phyloP scores from a whole-genome alignment of 2,113 vertebrate species.

The Phalacrocorax pelagicus region DNA sequence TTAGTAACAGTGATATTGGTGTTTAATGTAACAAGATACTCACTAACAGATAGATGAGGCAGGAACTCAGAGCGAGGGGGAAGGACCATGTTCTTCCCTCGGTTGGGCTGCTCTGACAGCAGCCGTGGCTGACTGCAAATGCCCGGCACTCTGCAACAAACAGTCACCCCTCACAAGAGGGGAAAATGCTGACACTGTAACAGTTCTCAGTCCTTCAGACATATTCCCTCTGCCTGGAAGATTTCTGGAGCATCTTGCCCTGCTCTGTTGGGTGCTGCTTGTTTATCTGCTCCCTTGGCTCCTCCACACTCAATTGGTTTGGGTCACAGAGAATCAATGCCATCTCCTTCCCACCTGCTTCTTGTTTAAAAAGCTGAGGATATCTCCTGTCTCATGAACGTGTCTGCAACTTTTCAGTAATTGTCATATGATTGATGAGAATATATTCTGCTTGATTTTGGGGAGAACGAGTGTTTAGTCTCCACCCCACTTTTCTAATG shows the following conservation, averaged over 20 bases:
- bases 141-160: fast-evolving
- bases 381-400: neutral
- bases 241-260: neutral
- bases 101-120: neutral
- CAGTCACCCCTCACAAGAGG: neutral
- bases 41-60: neutral
- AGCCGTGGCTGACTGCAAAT: neutral
- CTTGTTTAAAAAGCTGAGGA: neutral
- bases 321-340: neutral
- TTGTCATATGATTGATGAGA: neutral
- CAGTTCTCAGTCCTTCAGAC: neutral
- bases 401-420: neutral
- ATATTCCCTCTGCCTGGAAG: neutral
- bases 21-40: neutral
- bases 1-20: neutral
- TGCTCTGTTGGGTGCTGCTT: neutral
- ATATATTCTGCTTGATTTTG: neutral
- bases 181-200: neutral
- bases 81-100: neutral
- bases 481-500: neutral
- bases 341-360: neutral
- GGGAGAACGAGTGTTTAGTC: neutral
- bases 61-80: neutral
- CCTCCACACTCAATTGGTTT: neutral
- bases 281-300: neutral